Percentiles rank a stretch among this genome's conserved stretches.
These are phyloP conservation scores for Conchocele bisecta DNA, from an alignment of 2,888 invertebrate genomes.

Conservation along the genomic window DNA sequence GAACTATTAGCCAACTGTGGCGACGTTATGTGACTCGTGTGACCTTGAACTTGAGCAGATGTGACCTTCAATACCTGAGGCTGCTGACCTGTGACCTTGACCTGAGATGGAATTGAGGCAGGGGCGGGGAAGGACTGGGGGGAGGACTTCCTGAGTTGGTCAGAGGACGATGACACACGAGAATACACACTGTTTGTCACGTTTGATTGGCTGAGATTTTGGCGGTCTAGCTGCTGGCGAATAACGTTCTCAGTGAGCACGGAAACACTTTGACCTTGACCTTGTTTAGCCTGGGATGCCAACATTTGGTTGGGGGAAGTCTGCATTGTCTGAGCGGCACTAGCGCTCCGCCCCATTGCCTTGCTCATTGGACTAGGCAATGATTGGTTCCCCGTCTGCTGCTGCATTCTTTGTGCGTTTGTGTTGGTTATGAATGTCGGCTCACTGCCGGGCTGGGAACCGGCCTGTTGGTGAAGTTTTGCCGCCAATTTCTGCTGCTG, in stretches of 20 bases:
- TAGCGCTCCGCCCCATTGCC: constrained; percentile 33
- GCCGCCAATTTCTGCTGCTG: constrained; percentile 3
- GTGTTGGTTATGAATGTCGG: no score
- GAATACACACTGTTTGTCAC: not conserved
- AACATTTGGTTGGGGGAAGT: constrained; percentile 25
- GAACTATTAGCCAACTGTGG: no score
- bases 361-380: constrained; percentile 44
- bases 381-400: constrained; percentile 3
- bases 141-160: constrained; percentile 53
- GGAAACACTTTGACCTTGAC: constrained; percentile 13
- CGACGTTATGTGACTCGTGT: no score
- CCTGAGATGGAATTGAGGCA: not conserved
- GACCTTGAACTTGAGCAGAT: constrained; percentile 27
- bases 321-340: constrained; percentile 5
- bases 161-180: not conserved
- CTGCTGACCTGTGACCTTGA: no score
- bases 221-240: constrained; percentile 32
- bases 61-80: constrained; percentile 18
- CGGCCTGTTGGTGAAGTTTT: constrained; percentile 2
- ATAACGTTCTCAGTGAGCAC: constrained; percentile 40
- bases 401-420: no score
- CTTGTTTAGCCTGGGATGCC: constrained; percentile 20
- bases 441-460: constrained; percentile 1
- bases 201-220: constrained; percentile 1
- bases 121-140: constrained; percentile 45